Evolutionary conservation across 1,140 invertebrate genomes (phyloP).

Genomic region (Leptestheria dahalacensis): DNA sequence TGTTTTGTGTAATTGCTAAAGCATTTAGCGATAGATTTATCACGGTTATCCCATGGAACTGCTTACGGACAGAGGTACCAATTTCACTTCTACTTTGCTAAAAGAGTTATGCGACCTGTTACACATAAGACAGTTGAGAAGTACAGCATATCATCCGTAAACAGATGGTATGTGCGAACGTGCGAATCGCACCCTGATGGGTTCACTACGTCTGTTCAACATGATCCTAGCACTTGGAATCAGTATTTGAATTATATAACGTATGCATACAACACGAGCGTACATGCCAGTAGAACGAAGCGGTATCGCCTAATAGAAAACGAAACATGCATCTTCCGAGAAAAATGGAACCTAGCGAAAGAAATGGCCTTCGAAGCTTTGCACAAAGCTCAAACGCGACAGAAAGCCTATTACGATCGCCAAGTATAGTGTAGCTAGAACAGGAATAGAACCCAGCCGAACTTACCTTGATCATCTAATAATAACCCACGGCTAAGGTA

Average conservation of each 20-base stretch:
- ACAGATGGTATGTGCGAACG: conserved; percentile 20
- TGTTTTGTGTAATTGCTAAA: not conserved
- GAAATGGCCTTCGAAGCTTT: not conserved
- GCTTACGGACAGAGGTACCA: conserved; percentile 19
- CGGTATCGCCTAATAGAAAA: not conserved
- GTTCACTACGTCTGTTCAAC: conserved; percentile 14
- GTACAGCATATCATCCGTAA: conserved; percentile 17
- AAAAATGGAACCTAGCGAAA: not conserved
- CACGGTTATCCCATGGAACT: conserved; percentile 21
- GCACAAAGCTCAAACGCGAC: not conserved
- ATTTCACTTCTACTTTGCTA: conserved; percentile 14
- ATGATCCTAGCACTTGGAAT: not conserved
- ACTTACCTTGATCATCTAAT: too few species aligned
- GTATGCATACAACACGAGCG: conserved; percentile 2
- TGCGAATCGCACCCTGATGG: conserved; percentile 21
- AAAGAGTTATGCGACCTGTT: conserved; percentile 18
- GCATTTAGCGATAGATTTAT: not conserved
- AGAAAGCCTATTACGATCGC: not conserved
- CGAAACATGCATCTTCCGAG: not conserved
- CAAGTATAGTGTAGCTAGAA: too few species aligned
- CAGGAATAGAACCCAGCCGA: too few species aligned
- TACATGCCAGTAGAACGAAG: not conserved
- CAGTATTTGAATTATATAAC: not conserved
- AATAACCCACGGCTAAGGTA: too few species aligned
- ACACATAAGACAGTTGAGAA: conserved; percentile 16